phyloP scores from a whole-genome alignment of 2,113 vertebrate genomes.

The Gopherus flavomarginatus region DNA sequence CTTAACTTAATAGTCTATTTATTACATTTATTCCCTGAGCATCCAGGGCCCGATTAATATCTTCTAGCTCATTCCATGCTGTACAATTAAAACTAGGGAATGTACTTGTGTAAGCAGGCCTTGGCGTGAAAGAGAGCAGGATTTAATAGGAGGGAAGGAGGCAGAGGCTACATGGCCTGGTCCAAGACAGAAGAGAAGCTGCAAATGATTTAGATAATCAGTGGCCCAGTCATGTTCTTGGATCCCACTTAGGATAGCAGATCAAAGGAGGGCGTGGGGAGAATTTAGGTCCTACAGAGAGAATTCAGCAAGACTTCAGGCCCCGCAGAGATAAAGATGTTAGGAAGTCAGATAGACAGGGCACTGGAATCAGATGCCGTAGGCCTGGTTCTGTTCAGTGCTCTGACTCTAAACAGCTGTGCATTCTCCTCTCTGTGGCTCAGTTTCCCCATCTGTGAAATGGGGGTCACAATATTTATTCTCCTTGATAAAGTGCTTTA shows the following conservation, averaged over 20 bases:
- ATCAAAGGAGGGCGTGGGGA: neutral
- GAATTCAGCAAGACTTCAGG: neutral
- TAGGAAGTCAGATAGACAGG: neutral
- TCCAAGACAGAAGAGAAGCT: neutral
- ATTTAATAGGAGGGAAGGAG: neutral
- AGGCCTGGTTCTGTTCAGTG: neutral
- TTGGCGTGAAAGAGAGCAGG: neutral
- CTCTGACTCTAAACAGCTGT: neutral
- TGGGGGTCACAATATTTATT: neutral
- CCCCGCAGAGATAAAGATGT: neutral
- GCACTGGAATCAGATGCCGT: neutral
- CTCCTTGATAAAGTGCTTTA: neutral
- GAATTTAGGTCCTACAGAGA: neutral
- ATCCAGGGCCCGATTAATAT: conserved; percentile 63
- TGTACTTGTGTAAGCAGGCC: neutral
- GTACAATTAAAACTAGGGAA: conserved; percentile 71
- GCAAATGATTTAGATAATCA: neutral
- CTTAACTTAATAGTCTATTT: conserved; percentile 86
- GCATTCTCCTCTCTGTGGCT: neutral
- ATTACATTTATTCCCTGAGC: conserved; percentile 77
- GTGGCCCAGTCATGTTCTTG: neutral
- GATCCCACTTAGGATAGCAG: neutral
- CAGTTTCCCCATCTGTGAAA: neutral
- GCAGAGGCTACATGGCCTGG: neutral
- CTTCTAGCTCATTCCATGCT: conserved; percentile 27